phyloP scores from a whole-genome alignment of 2,113 vertebrate genomes.

The Leptobrachium leishanense region DNA sequence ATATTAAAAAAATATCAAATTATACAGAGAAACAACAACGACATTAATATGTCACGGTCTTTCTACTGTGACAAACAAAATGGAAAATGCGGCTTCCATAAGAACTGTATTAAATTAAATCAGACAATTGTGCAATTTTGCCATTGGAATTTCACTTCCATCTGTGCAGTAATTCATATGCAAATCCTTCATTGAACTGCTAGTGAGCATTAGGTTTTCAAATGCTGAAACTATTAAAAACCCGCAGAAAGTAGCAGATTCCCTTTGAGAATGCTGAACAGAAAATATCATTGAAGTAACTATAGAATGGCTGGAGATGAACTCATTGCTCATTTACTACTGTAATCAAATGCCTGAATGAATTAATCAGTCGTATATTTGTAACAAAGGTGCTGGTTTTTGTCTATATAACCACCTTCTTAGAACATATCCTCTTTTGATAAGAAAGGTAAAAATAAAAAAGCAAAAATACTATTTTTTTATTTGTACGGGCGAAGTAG shows the following conservation, averaged over 20 bases:
- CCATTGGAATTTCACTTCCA: slow-evolving; percentile 37
- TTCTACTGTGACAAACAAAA: slow-evolving; percentile 7
- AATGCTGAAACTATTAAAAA: slow-evolving; percentile 32
- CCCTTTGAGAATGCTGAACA: not conserved
- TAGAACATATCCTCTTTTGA: too few species aligned
- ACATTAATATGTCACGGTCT: not conserved
- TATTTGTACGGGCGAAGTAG: too few species aligned
- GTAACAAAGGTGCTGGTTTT: too few species aligned
- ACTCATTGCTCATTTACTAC: slow-evolving; percentile 21
- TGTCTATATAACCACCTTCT: too few species aligned
- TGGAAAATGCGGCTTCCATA: slow-evolving; percentile 23
- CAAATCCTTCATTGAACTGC: slow-evolving; percentile 35
- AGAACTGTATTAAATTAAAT: slow-evolving; percentile 38
- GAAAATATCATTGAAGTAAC: slow-evolving; percentile 2
- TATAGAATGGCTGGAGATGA: slow-evolving; percentile 19
- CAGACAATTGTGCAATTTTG: slow-evolving; percentile 26
- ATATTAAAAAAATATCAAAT: not conserved
- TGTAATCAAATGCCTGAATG: slow-evolving; percentile 13
- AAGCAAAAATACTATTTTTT: too few species aligned
- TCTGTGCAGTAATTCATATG: slow-evolving; percentile 44
- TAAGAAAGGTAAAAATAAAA: too few species aligned
- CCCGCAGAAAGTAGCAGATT: slow-evolving; percentile 9
- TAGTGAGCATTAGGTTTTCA: slow-evolving; percentile 34
- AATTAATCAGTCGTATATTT: too few species aligned
- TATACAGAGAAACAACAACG: not conserved